Evolutionary conservation across 2,113 vertebrate species (phyloP).

Genomic region (Grallaria varia): DNA sequence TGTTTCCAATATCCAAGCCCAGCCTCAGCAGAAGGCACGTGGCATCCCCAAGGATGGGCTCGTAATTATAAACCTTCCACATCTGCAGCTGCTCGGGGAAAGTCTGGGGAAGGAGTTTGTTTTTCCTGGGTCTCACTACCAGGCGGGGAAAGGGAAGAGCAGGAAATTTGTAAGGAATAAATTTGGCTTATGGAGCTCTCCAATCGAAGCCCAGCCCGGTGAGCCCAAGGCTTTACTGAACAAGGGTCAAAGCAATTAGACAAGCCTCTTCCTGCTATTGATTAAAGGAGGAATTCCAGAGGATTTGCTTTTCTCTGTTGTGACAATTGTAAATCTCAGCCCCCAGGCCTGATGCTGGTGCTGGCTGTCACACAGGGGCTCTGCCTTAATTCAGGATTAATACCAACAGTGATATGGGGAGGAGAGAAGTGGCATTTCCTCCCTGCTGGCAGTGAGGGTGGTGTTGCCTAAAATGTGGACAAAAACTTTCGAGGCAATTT

Average conservation of each 20-base stretch:
- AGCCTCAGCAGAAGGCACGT: fast-evolving
- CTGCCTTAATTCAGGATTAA: not conserved
- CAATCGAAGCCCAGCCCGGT: not conserved
- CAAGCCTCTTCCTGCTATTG: not conserved
- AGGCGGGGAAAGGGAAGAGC: not conserved
- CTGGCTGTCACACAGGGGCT: not conserved
- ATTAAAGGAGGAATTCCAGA: not conserved
- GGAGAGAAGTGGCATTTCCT: not conserved
- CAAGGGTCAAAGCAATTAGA: not conserved
- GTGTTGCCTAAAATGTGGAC: too few species aligned
- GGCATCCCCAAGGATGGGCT: fast-evolving
- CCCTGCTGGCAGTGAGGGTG: not conserved
- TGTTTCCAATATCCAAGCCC: not conserved
- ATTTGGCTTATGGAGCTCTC: not conserved
- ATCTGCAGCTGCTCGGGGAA: not conserved
- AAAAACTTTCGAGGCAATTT: too few species aligned
- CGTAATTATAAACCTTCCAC: not conserved
- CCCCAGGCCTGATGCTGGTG: fast-evolving
- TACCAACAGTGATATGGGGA: fast-evolving
- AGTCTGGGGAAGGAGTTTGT: not conserved
- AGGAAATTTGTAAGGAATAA: not conserved
- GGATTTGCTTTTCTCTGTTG: not conserved
- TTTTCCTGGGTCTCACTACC: not conserved
- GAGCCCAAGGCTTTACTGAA: not conserved
- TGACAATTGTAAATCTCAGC: not conserved